Evolutionary conservation across 2,888 invertebrate genomes (phyloP).

Genomic region (Heteropelma amictum): DNA sequence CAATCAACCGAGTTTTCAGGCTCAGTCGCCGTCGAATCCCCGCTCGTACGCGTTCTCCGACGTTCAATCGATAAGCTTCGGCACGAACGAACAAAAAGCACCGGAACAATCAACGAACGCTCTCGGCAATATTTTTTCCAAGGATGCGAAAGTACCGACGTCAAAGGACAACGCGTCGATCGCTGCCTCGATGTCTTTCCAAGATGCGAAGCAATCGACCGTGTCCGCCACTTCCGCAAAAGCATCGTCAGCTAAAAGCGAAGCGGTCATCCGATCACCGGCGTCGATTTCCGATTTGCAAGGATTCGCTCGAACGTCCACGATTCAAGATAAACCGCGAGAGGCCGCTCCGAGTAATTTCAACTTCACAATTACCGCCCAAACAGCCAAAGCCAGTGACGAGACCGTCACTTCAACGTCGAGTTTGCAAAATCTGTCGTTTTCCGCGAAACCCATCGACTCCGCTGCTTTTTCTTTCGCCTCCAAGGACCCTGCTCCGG

Average conservation of each 20-base stretch:
- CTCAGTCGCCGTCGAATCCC: slow-evolving; percentile 43
- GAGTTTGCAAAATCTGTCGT: slow-evolving; percentile 60
- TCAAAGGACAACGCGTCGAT: slow-evolving; percentile 36
- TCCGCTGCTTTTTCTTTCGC: slow-evolving; percentile 52
- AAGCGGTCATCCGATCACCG: neutral
- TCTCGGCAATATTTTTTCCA: slow-evolving; percentile 21
- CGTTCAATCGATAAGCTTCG: slow-evolving; percentile 59
- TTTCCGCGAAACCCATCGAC: slow-evolving; percentile 60
- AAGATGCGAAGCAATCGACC: slow-evolving; percentile 33
- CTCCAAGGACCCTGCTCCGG: slow-evolving; percentile 46
- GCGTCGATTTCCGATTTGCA: slow-evolving; percentile 11
- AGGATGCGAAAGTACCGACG: slow-evolving; percentile 23
- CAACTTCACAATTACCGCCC: slow-evolving; percentile 37
- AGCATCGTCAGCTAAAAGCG: slow-evolving; percentile 12
- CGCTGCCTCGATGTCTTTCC: slow-evolving; percentile 26
- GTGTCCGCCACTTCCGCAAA: neutral
- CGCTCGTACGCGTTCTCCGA: slow-evolving; percentile 55
- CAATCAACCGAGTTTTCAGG: slow-evolving; percentile 36
- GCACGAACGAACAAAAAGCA: slow-evolving; percentile 50
- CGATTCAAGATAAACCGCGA: slow-evolving; percentile 29
- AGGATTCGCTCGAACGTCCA: slow-evolving; percentile 15
- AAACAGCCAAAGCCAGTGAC: slow-evolving; percentile 42
- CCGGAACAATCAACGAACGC: slow-evolving; percentile 33
- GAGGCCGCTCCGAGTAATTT: slow-evolving; percentile 34
- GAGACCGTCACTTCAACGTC: slow-evolving; percentile 38